These are phyloP conservation scores for Panagrolaimus sp. DNA, from an alignment of 1,140 invertebrate species.

Conservation along the genomic window DNA sequence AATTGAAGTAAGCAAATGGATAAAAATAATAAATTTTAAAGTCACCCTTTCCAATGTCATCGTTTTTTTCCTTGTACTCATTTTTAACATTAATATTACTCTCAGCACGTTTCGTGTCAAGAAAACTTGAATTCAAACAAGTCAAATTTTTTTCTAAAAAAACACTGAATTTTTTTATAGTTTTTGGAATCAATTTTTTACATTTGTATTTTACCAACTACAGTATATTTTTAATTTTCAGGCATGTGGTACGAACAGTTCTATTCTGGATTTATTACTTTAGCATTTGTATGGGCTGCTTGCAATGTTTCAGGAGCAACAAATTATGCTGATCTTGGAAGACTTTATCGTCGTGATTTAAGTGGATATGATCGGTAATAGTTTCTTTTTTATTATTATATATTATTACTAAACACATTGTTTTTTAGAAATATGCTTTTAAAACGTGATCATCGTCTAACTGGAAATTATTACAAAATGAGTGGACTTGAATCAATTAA, in stretches of 20 bases:
- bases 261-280: slow-evolving; percentile 24
- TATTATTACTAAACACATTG: background rate
- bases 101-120: too few relatives aligned
- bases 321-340: slow-evolving; percentile 27
- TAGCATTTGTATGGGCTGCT: slow-evolving; percentile 21
- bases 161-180: too few relatives aligned
- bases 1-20: too few relatives aligned
- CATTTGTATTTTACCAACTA: too few relatives aligned
- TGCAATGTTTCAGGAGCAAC: slow-evolving; percentile 17
- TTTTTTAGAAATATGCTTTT: slow-evolving; percentile 20
- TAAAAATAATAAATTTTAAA: background rate
- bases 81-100: too few relatives aligned
- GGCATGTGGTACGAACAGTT: slow-evolving; percentile 32
- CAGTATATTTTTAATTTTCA: too few relatives aligned
- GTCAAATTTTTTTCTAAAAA: too few relatives aligned
- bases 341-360: slow-evolving; percentile 19
- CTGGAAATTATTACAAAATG: slow-evolving; percentile 27
- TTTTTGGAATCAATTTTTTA: too few relatives aligned
- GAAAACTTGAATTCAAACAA: too few relatives aligned
- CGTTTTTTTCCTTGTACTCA: too few relatives aligned
- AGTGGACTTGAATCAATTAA: slow-evolving; percentile 28
- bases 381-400: slow-evolving; percentile 12
- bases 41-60: too few relatives aligned
- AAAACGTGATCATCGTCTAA: slow-evolving; percentile 28
- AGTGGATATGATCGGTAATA: slow-evolving; percentile 12